Evolutionary conservation across 1,140 invertebrate genomes (phyloP).

Genomic region (Drosophila pallidifrons): DNA sequence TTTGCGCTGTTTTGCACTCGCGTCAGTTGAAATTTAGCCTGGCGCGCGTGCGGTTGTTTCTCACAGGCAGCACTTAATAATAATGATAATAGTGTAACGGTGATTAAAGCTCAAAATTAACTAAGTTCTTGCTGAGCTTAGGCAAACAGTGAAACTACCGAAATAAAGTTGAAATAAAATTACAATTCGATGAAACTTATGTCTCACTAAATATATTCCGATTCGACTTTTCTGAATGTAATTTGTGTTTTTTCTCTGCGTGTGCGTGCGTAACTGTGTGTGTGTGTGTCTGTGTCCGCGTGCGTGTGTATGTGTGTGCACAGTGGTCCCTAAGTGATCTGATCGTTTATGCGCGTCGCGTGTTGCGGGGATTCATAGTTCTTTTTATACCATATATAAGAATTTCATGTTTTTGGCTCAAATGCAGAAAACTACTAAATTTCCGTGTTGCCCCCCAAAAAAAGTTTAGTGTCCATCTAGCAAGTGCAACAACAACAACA

Average conservation of each 20-base stretch:
- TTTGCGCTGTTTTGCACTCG: constrained; percentile 39
- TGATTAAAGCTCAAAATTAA: constrained; percentile 19
- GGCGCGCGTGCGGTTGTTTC: constrained; percentile 69
- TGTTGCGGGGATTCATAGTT: constrained; percentile 3
- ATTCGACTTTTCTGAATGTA: constrained; percentile 11
- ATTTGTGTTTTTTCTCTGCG: constrained; percentile 3
- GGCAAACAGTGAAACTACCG: not conserved
- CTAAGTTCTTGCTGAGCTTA: not conserved
- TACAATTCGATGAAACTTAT: constrained; percentile 7
- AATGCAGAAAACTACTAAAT: constrained; percentile 45
- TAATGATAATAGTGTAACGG: constrained; percentile 23
- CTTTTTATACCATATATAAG: constrained; percentile 13
- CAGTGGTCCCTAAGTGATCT: constrained; percentile 39
- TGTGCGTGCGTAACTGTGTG: not conserved
- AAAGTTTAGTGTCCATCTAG: constrained; percentile 46
- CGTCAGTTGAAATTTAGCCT: constrained; percentile 72
- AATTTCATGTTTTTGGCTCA: constrained; percentile 19
- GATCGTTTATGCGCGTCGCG: constrained; percentile 48
- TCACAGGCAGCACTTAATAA: constrained; percentile 26
- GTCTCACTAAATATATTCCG: not conserved
- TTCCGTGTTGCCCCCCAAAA: constrained; percentile 12
- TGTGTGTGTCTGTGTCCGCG: not conserved
- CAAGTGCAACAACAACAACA: constrained; percentile 31
- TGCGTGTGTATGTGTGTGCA: not conserved
- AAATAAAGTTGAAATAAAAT: constrained; percentile 8